These are phyloP conservation scores for Lota lota DNA, from an alignment of 2,113 vertebrate genomes.

Conservation along the genomic window DNA sequence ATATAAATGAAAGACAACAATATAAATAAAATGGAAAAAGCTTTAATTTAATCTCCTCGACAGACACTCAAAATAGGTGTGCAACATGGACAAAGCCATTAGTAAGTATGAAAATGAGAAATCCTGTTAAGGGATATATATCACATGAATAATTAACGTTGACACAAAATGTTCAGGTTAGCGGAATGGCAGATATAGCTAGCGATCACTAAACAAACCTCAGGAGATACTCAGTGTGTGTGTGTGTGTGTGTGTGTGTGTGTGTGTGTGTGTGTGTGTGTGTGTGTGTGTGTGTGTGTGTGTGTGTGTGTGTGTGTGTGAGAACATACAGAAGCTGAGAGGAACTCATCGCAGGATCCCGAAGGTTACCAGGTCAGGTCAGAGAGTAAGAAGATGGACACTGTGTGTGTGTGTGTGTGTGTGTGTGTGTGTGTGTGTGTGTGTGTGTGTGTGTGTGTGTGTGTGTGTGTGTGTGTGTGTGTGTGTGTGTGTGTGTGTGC, in stretches of 20 bases:
- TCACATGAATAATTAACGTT: no score
- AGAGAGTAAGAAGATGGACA: conserved; percentile 12
- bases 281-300: conserved; percentile 1
- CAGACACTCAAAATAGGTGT: no score
- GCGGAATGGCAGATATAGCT: no score
- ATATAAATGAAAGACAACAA: no score
- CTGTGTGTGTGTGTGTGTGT: conserved; percentile 2
- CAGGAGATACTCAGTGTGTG: neutral
- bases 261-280: neutral
- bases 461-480: conserved; percentile 1
- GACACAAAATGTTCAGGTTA: no score
- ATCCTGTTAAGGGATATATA: no score
- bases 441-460: conserved; percentile 5
- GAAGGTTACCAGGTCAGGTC: neutral
- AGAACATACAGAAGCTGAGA: neutral
- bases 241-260: neutral
- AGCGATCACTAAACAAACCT: no score
- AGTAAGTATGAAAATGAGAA: no score
- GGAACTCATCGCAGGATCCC: neutral
- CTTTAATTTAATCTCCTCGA: no score
- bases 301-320: conserved; percentile 5
- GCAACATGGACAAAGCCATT: no score
- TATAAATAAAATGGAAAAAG: no score
- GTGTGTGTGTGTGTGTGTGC: conserved; percentile 1
- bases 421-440: conserved; percentile 9